Conservation (phyloP, 1,140 invertebrate genomes). For the Helicoverpa zea region DNA sequence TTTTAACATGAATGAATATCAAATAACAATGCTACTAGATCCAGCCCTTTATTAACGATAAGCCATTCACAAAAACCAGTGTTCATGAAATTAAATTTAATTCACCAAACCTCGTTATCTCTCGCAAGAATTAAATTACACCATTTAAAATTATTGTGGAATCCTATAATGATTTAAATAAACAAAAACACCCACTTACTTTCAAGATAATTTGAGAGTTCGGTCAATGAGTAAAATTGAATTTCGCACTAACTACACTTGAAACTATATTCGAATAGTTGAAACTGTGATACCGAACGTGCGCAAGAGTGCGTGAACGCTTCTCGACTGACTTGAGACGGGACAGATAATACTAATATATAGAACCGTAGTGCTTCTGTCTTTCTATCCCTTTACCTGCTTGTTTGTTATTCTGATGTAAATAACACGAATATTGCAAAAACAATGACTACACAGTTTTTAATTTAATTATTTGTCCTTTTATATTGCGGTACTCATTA, state of each 20-base stretch:
- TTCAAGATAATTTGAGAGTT: neutral
- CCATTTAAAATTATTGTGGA: neutral
- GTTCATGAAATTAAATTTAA: neutral
- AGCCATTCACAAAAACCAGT: too few species aligned
- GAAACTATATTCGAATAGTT: neutral
- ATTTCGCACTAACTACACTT: neutral
- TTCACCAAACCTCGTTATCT: neutral
- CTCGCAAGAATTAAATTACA: neutral
- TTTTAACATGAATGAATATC: too few species aligned
- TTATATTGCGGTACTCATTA: too few species aligned
- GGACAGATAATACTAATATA: neutral
- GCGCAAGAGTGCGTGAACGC: slow-evolving; percentile 13
- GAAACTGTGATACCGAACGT: neutral
- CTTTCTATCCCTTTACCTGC: neutral
- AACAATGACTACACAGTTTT: neutral
- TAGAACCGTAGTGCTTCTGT: neutral
- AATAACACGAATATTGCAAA: neutral
- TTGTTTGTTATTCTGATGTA: neutral
- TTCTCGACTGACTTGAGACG: neutral
- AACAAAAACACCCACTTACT: slow-evolving; percentile 4
- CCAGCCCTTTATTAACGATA: too few species aligned
- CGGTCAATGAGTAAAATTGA: neutral
- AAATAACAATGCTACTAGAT: too few species aligned
- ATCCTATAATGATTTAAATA: neutral
- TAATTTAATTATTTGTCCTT: too few species aligned